Evolutionary conservation across 1,140 invertebrate species (phyloP).

Genomic region (Microplitis mediator): DNA sequence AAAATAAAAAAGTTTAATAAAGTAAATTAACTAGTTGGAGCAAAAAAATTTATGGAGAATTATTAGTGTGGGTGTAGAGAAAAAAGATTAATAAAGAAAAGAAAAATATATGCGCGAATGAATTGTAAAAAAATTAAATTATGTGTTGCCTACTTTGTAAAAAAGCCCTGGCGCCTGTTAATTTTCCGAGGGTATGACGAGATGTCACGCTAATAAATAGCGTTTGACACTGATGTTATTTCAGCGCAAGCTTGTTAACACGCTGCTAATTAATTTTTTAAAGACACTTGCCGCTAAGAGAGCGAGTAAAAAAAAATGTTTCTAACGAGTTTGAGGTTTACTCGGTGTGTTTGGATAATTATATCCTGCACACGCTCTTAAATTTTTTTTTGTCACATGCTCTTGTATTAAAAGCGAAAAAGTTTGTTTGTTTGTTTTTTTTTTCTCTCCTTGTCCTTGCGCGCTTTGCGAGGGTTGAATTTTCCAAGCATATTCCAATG

Average conservation of each 20-base stretch:
- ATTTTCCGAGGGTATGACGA: background rate
- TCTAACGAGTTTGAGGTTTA: background rate
- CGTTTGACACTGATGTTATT: conserved; percentile 15
- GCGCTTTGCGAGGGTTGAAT: no score
- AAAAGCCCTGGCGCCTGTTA: background rate
- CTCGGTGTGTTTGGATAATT: background rate
- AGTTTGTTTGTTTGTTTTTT: no score
- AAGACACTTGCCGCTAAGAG: background rate
- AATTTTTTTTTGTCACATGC: background rate
- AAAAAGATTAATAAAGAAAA: no score
- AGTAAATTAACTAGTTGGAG: background rate
- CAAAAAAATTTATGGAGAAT: background rate
- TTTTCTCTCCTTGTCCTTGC: no score
- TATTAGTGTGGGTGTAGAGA: no score
- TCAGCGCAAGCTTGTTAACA: conserved; percentile 13
- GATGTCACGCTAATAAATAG: conserved; percentile 6
- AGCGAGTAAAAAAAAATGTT: background rate
- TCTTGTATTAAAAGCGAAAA: background rate
- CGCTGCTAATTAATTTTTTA: conserved; percentile 20
- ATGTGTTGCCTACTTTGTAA: no score
- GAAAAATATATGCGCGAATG: no score
- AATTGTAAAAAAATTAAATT: no score
- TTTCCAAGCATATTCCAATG: background rate
- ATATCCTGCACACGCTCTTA: background rate
- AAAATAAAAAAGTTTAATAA: background rate